These are phyloP conservation scores for Ammodytes dubius DNA, from an alignment of 2,113 vertebrate genomes.

Conservation along the genomic window DNA sequence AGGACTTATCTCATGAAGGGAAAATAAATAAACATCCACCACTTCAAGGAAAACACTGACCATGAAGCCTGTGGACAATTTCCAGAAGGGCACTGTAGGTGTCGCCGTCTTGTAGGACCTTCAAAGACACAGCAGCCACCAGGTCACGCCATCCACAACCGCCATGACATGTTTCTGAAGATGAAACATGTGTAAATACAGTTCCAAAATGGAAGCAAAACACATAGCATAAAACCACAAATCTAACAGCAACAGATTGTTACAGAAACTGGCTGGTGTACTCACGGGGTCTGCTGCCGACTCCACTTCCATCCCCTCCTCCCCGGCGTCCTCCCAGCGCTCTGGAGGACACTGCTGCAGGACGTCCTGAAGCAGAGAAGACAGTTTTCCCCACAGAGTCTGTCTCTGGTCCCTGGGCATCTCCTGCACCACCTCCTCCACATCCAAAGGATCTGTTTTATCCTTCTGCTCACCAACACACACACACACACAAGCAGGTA, in stretches of 20 bases:
- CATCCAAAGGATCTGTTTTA: conserved; percentile 85
- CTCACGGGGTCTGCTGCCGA: conserved; percentile 83
- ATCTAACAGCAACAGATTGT: neutral
- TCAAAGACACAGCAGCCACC: conserved; percentile 87
- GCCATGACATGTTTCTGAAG: conserved; percentile 84
- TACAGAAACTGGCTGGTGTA: neutral
- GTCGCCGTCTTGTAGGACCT: conserved; percentile 85
- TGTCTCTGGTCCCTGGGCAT: conserved; percentile 89
- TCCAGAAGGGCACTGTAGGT: conserved; percentile 86
- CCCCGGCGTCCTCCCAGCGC: conserved; percentile 80
- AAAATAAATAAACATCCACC: neutral
- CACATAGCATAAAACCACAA: neutral
- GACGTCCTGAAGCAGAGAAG: conserved; percentile 81
- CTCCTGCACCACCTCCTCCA: conserved; percentile 92
- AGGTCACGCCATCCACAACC: conserved; percentile 87
- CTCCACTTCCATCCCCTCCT: conserved; percentile 84
- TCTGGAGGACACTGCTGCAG: conserved; percentile 87
- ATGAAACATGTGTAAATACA: neutral
- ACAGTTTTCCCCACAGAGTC: conserved; percentile 88
- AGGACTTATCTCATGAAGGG: neutral
- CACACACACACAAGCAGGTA: neutral
- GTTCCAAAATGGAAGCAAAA: too few species aligned
- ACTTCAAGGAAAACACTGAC: conserved; percentile 75
- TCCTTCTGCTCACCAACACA: conserved; percentile 83
- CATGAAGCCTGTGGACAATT: conserved; percentile 86